Conservation (phyloP, 2,113 vertebrate genomes). For the Thamnaconus septentrionalis region DNA sequence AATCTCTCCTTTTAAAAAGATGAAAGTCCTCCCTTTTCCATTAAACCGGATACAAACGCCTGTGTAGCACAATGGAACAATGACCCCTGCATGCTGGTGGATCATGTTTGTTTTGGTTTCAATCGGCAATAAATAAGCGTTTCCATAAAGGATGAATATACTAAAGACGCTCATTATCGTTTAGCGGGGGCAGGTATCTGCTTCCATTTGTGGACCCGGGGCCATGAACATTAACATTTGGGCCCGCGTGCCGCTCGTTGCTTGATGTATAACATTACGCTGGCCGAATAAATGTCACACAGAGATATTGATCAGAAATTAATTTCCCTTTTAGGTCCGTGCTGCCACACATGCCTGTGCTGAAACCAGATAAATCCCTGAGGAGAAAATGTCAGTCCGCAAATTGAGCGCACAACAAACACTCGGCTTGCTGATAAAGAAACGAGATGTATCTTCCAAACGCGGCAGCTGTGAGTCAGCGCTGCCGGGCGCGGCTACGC, state of each 20-base stretch:
- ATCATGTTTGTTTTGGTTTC: slow-evolving; percentile 15
- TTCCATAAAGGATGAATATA: slow-evolving; percentile 11
- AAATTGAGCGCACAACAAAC: slow-evolving; percentile 37
- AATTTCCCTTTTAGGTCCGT: slow-evolving; percentile 58
- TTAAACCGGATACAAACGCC: slow-evolving; percentile 17
- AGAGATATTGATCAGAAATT: slow-evolving; percentile 65
- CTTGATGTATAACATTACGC: slow-evolving; percentile 51
- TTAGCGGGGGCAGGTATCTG: slow-evolving; percentile 1
- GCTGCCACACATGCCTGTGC: slow-evolving; percentile 38
- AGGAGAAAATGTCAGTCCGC: slow-evolving; percentile 60
- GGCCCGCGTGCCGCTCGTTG: slow-evolving; percentile 28
- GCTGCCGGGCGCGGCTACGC: slow-evolving; percentile 4
- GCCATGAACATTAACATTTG: slow-evolving; percentile 28
- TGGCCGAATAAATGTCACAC: slow-evolving; percentile 59
- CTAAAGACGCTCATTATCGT: background rate
- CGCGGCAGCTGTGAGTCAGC: background rate
- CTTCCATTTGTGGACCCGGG: slow-evolving; percentile 9
- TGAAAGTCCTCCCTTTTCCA: slow-evolving; percentile 37
- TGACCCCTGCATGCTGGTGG: slow-evolving; percentile 2
- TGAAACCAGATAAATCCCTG: slow-evolving; percentile 55
- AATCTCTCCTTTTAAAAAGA: slow-evolving; percentile 42
- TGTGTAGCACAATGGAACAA: slow-evolving; percentile 11
- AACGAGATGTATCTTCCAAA: slow-evolving; percentile 25
- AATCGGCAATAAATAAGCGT: slow-evolving; percentile 8
- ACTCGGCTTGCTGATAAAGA: slow-evolving; percentile 7